These are phyloP conservation scores for Crenuchus spilurus DNA, from an alignment of 2,797 vertebrate genomes.

Conservation along the genomic window DNA sequence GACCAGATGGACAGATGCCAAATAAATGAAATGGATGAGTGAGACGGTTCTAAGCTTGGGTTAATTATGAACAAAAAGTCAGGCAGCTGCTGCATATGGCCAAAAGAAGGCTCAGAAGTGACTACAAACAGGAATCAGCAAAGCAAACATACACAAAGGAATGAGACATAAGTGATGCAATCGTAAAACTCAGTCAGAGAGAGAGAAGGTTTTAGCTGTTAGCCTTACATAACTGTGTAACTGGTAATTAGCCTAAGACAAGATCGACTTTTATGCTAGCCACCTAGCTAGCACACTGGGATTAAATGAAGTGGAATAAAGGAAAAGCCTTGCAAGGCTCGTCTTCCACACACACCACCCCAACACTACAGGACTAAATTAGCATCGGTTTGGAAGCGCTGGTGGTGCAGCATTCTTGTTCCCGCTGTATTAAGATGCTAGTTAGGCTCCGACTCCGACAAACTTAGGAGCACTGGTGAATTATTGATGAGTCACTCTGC, in stretches of 20 bases:
- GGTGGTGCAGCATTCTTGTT: conserved; percentile 3
- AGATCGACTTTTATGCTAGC: neutral
- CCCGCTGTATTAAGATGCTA: neutral
- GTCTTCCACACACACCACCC: neutral
- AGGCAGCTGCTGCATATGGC: neutral
- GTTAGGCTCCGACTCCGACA: conserved; percentile 39
- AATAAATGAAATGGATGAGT: neutral
- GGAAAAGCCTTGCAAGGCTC: neutral
- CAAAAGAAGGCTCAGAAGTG: neutral
- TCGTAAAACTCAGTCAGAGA: neutral
- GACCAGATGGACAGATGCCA: neutral
- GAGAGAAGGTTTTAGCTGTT: neutral
- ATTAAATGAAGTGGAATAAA: neutral
- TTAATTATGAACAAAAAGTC: conserved; percentile 1
- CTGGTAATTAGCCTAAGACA: neutral
- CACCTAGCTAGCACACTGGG: neutral
- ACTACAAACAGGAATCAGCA: neutral
- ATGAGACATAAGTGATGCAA: neutral
- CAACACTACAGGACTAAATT: neutral
- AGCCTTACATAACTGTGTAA: neutral
- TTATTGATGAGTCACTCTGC: conserved; percentile 44
- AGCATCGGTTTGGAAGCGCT: conserved; percentile 6
- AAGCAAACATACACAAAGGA: neutral
- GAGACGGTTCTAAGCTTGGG: neutral
- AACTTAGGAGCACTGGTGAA: conserved; percentile 41